Percentiles rank a stretch among this genome's conserved stretches.
Conservation (phyloP, 2,888 invertebrate species). For the Strigamia crassipes region DNA sequence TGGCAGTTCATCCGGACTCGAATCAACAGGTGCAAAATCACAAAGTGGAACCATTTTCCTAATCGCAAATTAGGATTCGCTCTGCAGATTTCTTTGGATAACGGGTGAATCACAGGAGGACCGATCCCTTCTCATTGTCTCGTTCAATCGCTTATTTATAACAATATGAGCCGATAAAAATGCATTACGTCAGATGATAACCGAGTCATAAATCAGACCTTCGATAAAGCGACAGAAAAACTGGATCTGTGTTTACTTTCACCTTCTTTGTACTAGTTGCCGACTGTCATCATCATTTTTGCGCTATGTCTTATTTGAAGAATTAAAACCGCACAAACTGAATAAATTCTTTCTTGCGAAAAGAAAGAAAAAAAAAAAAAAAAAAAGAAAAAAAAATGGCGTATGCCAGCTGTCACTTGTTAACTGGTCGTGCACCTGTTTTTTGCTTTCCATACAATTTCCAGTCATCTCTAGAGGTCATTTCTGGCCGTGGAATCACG, state of each 20-base stretch:
- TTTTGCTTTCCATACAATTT: not conserved
- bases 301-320: not conserved
- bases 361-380: not conserved
- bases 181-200: not conserved
- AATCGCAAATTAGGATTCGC: constrained; percentile 18
- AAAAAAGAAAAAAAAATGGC: not conserved
- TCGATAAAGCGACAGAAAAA: not conserved
- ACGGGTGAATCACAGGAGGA: not conserved
- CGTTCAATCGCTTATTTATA: constrained; percentile 2
- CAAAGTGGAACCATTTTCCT: constrained; percentile 2
- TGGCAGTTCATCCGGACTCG: not conserved
- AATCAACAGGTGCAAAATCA: constrained; percentile 27
- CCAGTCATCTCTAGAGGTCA: constrained; percentile 3
- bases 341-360: not conserved
- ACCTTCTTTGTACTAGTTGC: not conserved
- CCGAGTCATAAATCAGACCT: not conserved
- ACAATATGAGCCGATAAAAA: not conserved
- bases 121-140: constrained; percentile 26
- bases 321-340: not conserved
- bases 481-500: constrained; percentile 20
- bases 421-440: constrained; percentile 30
- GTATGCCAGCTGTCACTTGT: constrained; percentile 4
- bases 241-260: not conserved
- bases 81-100: constrained; percentile 20
- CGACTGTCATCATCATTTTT: not conserved